Conservation (phyloP, 2,797 vertebrate genomes). For the Graptemys geographica region DNA sequence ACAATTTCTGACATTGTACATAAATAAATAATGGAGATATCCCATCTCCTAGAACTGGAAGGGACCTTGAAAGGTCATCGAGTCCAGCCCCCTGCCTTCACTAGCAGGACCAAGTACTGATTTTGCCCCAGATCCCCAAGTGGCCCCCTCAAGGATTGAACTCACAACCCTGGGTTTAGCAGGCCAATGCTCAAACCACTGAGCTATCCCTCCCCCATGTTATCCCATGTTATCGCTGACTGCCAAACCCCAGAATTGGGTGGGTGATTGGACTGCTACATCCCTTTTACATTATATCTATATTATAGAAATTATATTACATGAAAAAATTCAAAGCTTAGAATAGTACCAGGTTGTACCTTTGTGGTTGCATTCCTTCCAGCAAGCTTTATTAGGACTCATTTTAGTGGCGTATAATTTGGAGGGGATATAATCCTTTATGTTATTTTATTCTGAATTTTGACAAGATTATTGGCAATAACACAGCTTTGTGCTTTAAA, state of each 20-base stretch:
- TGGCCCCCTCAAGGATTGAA: no score
- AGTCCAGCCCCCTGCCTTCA: no score
- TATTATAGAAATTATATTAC: not conserved
- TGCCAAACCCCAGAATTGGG: not conserved
- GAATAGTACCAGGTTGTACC: not conserved
- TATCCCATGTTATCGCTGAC: not conserved
- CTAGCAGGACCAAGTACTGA: no score
- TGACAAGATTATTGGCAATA: not conserved
- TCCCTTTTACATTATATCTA: not conserved
- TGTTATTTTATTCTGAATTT: not conserved
- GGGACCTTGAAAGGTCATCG: no score
- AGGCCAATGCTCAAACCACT: no score
- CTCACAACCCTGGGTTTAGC: no score
- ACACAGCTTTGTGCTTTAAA: not conserved
- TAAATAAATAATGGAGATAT: no score
- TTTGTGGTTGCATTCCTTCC: not conserved
- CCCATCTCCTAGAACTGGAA: no score
- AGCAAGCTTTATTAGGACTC: not conserved
- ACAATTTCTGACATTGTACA: not conserved
- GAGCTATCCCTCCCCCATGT: no score
- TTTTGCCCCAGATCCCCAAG: no score
- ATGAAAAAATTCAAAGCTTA: not conserved
- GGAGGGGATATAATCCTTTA: not conserved
- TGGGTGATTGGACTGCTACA: accelerated
- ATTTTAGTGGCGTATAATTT: accelerated